These are phyloP conservation scores for Cydia pomonella DNA, from an alignment of 1,140 invertebrate genomes.

Conservation along the genomic window DNA sequence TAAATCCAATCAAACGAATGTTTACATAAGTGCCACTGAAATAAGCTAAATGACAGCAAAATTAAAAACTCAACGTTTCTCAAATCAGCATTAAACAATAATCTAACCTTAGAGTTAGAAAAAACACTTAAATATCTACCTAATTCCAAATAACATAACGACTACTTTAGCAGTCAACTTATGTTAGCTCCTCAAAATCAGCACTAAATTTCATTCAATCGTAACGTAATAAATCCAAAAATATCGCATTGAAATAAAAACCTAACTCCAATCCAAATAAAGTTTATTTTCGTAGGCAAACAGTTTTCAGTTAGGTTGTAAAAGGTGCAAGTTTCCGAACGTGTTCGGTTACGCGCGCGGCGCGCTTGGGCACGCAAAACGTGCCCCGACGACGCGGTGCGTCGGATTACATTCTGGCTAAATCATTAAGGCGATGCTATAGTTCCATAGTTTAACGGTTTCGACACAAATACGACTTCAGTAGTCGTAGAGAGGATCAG, in stretches of 20 bases:
- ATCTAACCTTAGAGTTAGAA: background rate
- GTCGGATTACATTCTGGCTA: conserved; percentile 27
- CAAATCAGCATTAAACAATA: background rate
- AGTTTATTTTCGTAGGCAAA: background rate
- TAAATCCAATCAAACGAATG: background rate
- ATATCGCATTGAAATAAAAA: background rate
- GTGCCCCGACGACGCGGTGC: background rate
- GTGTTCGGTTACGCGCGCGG: background rate
- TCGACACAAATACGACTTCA: background rate
- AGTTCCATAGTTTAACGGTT: background rate
- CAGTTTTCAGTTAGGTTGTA: background rate
- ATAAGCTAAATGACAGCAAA: background rate
- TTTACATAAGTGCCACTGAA: background rate
- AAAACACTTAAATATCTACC: background rate
- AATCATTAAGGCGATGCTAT: conserved; percentile 17
- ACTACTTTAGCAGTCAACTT: background rate
- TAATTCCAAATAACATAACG: background rate
- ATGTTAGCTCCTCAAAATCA: background rate
- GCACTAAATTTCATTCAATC: background rate
- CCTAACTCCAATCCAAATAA: background rate
- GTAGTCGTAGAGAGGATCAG: background rate
- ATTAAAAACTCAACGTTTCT: background rate
- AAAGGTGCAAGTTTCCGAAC: background rate
- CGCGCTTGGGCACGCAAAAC: conserved; percentile 3
- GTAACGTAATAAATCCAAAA: background rate